phyloP scores from a whole-genome alignment of 2,797 vertebrate genomes.

The Spinibarbus caldwelli region DNA sequence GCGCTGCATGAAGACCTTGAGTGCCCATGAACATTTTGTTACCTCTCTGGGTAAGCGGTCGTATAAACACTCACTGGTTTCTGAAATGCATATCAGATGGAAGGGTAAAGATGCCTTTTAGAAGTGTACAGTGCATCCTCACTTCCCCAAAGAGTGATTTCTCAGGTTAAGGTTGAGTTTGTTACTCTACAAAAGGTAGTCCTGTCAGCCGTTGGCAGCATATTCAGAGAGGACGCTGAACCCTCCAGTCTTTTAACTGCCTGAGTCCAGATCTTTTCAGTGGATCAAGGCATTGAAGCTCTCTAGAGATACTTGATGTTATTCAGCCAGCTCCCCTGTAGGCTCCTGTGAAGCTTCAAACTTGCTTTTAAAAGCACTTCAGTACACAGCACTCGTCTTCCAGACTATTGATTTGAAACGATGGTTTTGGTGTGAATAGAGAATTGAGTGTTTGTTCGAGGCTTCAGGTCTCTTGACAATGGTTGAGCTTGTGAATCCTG shows the following conservation, averaged over 20 bases:
- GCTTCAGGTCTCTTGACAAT: background rate
- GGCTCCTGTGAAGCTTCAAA: conserved; percentile 62
- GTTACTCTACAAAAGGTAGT: conserved; percentile 47
- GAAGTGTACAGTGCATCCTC: conserved; percentile 13
- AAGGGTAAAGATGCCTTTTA: conserved; percentile 21
- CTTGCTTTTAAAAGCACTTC: conserved; percentile 63
- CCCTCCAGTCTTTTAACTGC: conserved; percentile 62
- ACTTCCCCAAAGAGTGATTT: conserved; percentile 37
- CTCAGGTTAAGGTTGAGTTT: conserved; percentile 32
- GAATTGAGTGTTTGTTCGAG: conserved; percentile 39
- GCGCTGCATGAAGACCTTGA: conserved; percentile 99
- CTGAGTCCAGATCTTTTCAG: conserved; percentile 62
- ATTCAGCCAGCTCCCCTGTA: conserved; percentile 65
- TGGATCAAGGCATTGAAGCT: conserved; percentile 71
- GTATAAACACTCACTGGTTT: background rate
- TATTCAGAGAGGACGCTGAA: conserved; percentile 60
- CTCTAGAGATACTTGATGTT: conserved; percentile 65
- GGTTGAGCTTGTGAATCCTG: conserved; percentile 1
- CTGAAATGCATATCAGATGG: conserved; percentile 18
- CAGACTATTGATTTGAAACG: conserved; percentile 56
- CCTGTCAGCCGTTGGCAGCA: conserved; percentile 55
- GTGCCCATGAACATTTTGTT: conserved; percentile 99
- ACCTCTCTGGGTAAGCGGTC: conserved; percentile 95
- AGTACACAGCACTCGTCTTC: conserved; percentile 40
- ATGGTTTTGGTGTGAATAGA: conserved; percentile 57